Evolutionary conservation across 2,888 invertebrate genomes (phyloP), one percentile per base, ranked within the genome.

Genomic region (Pterostichus madidus): DNA sequence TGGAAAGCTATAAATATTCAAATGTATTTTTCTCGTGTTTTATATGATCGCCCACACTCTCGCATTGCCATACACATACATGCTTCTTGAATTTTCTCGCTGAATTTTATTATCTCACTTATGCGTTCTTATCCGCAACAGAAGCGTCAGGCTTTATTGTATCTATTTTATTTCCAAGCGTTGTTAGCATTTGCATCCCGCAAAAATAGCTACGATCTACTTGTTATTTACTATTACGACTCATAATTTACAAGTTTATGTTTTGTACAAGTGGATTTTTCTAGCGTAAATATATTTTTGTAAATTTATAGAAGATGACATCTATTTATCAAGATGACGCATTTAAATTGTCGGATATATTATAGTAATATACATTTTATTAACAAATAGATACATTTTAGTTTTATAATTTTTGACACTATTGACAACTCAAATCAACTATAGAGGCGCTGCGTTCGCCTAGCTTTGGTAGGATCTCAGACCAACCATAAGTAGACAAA

Each of bases 31-130:
- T 44, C 15, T 39, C 10, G 68, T 17, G 44, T 71, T 35, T 71
- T 71, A 71, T 44, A 44, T 71, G 11, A 15, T 44, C 68, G 68
- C 68, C 68, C 44, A 71, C 68, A 15, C 15, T 32, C 64, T 4
- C 44, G 17, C 44, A 71, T 71, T 71, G 64, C 15, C 35, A 61
- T 61, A 31, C 61, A 61, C 31, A 61, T 64, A 35, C 68, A 39
- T 17, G 68, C 68, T 71, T 71, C 68, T 71, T 71, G 68, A 71
- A 71, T 71, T 71, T 68, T 71, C 44, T 71, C 68, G 39, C 44
- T 71, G 68, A 44, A 71, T 71, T 71, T 71, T 71, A 71, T 71
- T 39, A 71, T 44, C 44, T 71, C 17, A 71, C 44, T 71, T 71
- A 71, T 39, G 10, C 44, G 64, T 31, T 13, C 10, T 64, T 64